Base-by-base conservation (phyloP, 1,140 invertebrate genomes). In the Berghia stephanieae region DNA sequence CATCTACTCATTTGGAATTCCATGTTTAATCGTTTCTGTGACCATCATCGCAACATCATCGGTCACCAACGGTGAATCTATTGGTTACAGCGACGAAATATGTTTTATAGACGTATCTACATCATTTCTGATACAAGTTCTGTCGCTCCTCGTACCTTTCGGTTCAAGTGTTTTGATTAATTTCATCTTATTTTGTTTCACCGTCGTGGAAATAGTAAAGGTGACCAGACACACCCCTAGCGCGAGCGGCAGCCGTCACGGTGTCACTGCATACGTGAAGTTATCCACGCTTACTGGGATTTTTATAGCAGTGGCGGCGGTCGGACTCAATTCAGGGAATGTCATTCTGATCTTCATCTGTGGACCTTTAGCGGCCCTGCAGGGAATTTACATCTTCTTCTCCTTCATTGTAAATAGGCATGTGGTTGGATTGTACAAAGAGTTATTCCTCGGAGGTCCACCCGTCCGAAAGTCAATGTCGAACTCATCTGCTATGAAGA, bases 271-370 rank as follows among this genome's bases (percentile, higher is more conserved):
- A 4, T 78, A 73, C 55, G 68, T 71, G 16, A 78, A 78, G 77
- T 46, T 78, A 69, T 49, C 57, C 68, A 78, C 76, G 10, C n/a
- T 78, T 13, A 78, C 68, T 6, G 76, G 76, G 24, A 21, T 24
- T 4, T 36, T 18, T 6, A 49, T 67, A 46, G 31, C 46, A 27
- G 36, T 78, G 66, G 76, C 3, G 2, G 5, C 72, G 4, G 21
- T 78, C 43, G 66, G 67, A 3, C 60, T 31, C 8, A 16, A 27
- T 16, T 31, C 34, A 8, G 27, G 34, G 18, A 16, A 27, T 31
- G 8, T 31, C 27, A 31, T 31, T 8, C 57, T 63, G 18, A 63
- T 10, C 57, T 31, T 63, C 8, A 16, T 63, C 57, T 24, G 18
- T 10, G 18, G 18, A 8, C 10, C 57, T 31, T 31, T 63, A 8